phyloP scores from a whole-genome alignment of 2,113 vertebrate species.

The Rana temporaria region DNA sequence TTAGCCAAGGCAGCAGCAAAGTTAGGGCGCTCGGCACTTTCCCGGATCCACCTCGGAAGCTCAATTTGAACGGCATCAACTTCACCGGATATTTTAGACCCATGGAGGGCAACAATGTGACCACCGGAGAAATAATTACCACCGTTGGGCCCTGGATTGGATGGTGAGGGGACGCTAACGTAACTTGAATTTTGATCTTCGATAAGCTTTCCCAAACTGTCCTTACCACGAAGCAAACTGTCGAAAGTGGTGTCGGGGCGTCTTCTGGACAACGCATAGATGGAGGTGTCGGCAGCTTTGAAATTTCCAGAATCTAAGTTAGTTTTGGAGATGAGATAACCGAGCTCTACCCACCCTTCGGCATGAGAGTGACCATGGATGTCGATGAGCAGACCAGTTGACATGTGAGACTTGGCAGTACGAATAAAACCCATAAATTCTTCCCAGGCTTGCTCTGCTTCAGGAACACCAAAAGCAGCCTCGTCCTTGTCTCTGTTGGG shows the following conservation, averaged over 20 bases:
- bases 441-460: constrained; percentile 65
- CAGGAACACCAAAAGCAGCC: constrained; percentile 61
- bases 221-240: constrained; percentile 57
- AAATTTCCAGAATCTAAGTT: constrained; percentile 58
- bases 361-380: constrained; percentile 66
- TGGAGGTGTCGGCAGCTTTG: constrained; percentile 52
- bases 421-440: constrained; percentile 66
- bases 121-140: constrained; percentile 66
- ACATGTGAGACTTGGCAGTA: constrained; percentile 60
- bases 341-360: constrained; percentile 67
- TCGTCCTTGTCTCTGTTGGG: constrained; percentile 65
- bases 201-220: constrained; percentile 64
- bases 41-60: constrained; percentile 63
- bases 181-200: constrained; percentile 63
- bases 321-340: constrained; percentile 64
- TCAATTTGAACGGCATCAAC: constrained; percentile 69
- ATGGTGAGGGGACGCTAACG: constrained; percentile 66
- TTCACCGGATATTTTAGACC: constrained; percentile 57
- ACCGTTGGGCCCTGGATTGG: constrained; percentile 64
- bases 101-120: constrained; percentile 63
- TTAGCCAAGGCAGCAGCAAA: constrained; percentile 66
- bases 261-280: constrained; percentile 61
- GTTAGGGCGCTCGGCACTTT: constrained; percentile 54
- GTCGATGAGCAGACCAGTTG: constrained; percentile 63
- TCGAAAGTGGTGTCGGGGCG: constrained; percentile 58